These are phyloP conservation scores for Heliangelus exortis DNA, from an alignment of 2,797 vertebrate species.

Conservation along the genomic window DNA sequence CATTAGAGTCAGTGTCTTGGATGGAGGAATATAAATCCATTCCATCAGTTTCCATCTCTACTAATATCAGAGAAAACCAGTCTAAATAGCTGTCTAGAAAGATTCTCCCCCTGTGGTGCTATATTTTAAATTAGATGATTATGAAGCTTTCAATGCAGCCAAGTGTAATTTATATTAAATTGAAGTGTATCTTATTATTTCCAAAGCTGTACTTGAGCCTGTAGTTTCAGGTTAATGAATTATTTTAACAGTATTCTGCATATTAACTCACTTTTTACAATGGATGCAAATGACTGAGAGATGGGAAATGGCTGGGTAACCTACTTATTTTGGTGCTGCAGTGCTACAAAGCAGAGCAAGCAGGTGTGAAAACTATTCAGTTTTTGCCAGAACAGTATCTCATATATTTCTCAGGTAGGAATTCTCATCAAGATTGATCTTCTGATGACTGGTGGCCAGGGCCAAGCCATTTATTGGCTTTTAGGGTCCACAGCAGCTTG, in stretches of 20 bases:
- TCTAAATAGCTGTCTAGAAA: conserved; percentile 35
- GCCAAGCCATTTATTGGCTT: background rate
- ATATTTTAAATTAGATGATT: conserved; percentile 44
- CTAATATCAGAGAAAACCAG: conserved; percentile 36
- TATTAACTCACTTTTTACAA: conserved; percentile 7
- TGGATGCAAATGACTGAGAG: background rate
- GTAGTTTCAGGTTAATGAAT: conserved; percentile 40
- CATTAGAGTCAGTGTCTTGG: conserved; percentile 56
- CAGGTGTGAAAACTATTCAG: background rate
- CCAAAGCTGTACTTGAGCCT: background rate
- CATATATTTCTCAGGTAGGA: background rate
- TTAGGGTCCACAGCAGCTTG: background rate
- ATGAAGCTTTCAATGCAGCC: conserved; percentile 44
- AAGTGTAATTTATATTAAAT: conserved; percentile 47
- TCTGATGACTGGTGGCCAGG: background rate
- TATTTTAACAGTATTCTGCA: conserved; percentile 8
- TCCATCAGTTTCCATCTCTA: conserved; percentile 51
- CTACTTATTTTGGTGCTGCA: background rate
- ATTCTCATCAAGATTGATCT: background rate
- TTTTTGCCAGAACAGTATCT: background rate
- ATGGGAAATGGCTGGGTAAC: background rate
- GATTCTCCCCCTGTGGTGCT: conserved; percentile 12
- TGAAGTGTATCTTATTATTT: conserved; percentile 45
- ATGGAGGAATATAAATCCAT: conserved; percentile 61
- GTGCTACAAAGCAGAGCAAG: background rate